Base-by-base conservation (phyloP, 2,888 invertebrate species). In the Cylloceria caligata region DNA sequence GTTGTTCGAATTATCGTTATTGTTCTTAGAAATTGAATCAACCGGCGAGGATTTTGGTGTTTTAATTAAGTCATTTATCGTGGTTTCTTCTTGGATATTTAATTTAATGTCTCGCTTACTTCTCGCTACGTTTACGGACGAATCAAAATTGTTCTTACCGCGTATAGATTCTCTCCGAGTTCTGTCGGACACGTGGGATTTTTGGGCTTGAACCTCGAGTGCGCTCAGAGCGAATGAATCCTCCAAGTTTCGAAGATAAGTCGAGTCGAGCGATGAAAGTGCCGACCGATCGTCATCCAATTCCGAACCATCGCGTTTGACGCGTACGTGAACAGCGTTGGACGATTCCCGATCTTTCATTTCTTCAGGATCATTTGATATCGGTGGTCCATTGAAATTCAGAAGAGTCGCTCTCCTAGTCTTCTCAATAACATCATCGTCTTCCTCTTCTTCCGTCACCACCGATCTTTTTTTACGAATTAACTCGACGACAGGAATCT, bases 221-320 rank as follows among this genome's bases (percentile, higher is more conserved):
- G 77, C 80, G n/a, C 75, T 77, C 0, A 76, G 52, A 24, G 72
- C 78, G 30, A 83, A 81, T 1, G 84, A 83, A 57, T 84, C 60
- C 36, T 82, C 75, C 39, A 79, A 69, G 39, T 84, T 80, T 7
- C 55, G 72, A 24, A 80, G 60, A 34, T 83, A 81, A 68, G 64
- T 83, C 11, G 81, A 65, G 13, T 73, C 77, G 16, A 68, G 30
- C 0, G 67, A 73, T 1, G 16, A 42, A 36, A 60, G 19, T n/a
- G 24, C 36, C 1, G 52, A 65, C 0, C 36, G 52, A 19, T 27
- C 52, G 27, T 30, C 55, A 36, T 69, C 76, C n/a, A 47, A 39
- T 24, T 77, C 62, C 30, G 60, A 60, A 60, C 64, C 76, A 39
- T 80, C 79, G 39, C 86, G 82, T 42, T 86, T 86, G 11, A 86